Evolutionary conservation across 2,113 vertebrate genomes (phyloP).

Genomic region (Pluvialis apricaria): DNA sequence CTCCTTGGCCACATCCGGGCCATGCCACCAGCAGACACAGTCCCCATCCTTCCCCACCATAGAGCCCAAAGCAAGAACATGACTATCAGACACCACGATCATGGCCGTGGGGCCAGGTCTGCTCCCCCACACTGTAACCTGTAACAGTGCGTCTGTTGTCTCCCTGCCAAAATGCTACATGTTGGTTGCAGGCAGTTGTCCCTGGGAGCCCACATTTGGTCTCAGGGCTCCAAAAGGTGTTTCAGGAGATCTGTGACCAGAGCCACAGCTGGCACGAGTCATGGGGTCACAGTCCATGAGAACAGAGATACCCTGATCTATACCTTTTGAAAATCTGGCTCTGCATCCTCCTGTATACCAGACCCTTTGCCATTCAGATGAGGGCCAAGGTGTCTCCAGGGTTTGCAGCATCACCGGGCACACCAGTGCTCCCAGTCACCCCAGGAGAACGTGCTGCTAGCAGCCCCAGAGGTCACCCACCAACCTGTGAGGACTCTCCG

Average conservation of each 20-base stretch:
- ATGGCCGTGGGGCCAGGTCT: not conserved
- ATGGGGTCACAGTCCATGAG: not conserved
- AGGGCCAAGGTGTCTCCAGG: not conserved
- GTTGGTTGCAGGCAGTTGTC: accelerated
- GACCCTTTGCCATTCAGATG: not conserved
- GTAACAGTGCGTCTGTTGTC: not conserved
- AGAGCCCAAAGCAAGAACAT: not conserved
- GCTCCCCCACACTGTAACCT: not conserved
- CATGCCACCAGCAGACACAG: not conserved
- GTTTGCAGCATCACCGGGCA: not conserved
- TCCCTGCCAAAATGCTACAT: not conserved
- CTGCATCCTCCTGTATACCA: not conserved
- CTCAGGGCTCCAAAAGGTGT: not conserved
- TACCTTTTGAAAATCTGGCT: not conserved
- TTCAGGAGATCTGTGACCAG: not conserved
- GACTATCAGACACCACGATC: not conserved
- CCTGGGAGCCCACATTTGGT: not conserved
- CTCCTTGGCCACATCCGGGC: not conserved
- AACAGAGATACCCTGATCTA: not conserved
- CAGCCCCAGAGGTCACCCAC: not conserved
- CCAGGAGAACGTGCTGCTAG: not conserved
- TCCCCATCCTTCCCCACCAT: not conserved
- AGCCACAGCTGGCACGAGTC: not conserved
- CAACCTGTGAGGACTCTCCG: accelerated
- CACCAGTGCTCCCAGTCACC: not conserved